Evolutionary conservation across 2,888 invertebrate species (phyloP).

Genomic region (Coelinius sp.): DNA sequence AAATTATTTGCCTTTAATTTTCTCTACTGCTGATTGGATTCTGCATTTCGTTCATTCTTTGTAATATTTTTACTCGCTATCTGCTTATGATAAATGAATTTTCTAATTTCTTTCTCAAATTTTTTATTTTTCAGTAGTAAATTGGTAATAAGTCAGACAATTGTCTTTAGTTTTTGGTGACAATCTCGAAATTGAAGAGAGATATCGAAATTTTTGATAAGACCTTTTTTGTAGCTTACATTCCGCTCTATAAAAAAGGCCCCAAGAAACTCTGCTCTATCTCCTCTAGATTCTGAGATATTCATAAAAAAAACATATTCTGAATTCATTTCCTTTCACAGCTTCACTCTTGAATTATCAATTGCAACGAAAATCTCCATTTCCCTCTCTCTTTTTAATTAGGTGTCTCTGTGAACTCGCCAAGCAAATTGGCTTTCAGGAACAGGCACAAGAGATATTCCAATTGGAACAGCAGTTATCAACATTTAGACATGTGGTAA

Average conservation of each 20-base stretch:
- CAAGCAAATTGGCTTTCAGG: conserved; percentile 93
- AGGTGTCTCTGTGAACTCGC: conserved; percentile 95
- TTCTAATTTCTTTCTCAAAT: conserved; percentile 1
- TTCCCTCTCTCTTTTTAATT: conserved; percentile 18
- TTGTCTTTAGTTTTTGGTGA: no score
- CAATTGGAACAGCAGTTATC: conserved; percentile 89
- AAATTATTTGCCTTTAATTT: conserved; percentile 4
- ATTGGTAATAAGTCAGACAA: no score
- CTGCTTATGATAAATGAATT: conserved; percentile 14
- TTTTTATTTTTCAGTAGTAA: conserved; percentile 9
- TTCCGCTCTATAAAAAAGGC: no score
- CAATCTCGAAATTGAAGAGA: no score
- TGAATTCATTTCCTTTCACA: no score
- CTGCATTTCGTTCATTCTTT: not conserved
- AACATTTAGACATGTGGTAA: conserved; percentile 92
- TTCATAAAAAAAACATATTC: no score
- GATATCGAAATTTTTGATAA: no score
- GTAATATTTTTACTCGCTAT: conserved; percentile 30
- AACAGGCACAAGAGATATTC: conserved; percentile 87
- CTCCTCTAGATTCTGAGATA: no score
- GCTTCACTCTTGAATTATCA: not conserved
- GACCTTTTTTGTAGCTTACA: no score
- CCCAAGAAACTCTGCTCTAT: no score
- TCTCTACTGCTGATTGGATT: conserved; percentile 14
- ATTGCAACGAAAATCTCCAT: not conserved